Evolutionary conservation across 64 coral and sea anemone genomes (phyloP), one percentile per base, ranked within the genome.

Genomic region (Acropora tenuis): DNA sequence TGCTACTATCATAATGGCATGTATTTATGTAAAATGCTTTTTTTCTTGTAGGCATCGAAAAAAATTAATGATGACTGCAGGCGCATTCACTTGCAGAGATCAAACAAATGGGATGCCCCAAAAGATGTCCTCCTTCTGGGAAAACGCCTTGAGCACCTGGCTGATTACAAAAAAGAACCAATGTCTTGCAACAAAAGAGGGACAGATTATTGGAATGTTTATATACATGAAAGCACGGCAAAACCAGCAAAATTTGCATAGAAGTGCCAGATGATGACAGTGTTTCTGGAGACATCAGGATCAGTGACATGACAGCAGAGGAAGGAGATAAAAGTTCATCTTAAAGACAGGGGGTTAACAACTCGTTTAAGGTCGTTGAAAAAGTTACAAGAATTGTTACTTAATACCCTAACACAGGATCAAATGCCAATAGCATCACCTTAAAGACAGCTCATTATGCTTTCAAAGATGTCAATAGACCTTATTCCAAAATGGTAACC

Each of bases 51-150:
- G 59, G 59, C 11, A 11, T 13, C 15, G 13, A 68, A 87, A 67
- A 85, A 85, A 13, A 60, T 78, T 10, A 79, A 80, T 92, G 91
- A 87, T 80, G 76, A 85, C 44, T 92, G 90, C 49, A 10, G 91
- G 17, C 45, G 83, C 69, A 55, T 92, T 10, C 82, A 87, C 10
- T 50, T 92, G 2, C 59, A 87, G 2, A 87, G 47, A 46, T 87
- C 83, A 3, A 92, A 87, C 44, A 87, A 87, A 16, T 92, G 81
- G 83, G 91, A 92, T 80, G 91, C 91, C 30, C 8, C 83, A 8
- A 87, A 78, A 43, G 83, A 87, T 80, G 61, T 92, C 0, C 52
- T 92, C 5, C 47, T 79, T 15, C 57, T 85, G 0, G 43, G 15
- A 43, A 85, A 92, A 77, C 3, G 80, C 2, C 80, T 77, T 13